Percentiles rank a stretch among this genome's conserved stretches.
Conservation (phyloP, 2,888 invertebrate genomes). For the Macropis europaea region DNA sequence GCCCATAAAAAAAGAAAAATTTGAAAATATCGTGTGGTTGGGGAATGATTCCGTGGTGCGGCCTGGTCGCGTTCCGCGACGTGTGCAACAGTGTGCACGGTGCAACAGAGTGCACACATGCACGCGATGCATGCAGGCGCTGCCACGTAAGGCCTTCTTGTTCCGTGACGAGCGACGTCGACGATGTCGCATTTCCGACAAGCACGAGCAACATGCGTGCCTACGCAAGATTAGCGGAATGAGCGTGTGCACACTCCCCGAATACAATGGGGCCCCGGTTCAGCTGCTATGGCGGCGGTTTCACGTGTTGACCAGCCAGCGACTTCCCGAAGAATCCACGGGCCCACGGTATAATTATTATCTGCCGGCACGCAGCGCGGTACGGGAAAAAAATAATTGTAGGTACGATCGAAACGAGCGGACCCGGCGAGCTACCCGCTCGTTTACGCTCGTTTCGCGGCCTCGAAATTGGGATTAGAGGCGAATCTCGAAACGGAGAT, state of each 20-base stretch:
- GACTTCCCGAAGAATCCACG: conserved; percentile 49
- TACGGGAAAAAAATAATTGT: conserved; percentile 34
- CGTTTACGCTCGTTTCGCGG: background rate
- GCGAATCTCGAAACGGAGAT: background rate
- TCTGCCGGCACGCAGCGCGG: conserved; percentile 40
- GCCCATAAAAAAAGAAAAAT: background rate
- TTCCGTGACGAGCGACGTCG: conserved; percentile 65
- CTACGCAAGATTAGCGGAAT: conserved; percentile 66
- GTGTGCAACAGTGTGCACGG: background rate
- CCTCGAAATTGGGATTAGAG: conserved; percentile 21
- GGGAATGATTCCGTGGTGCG: conserved; percentile 14
- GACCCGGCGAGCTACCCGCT: background rate
- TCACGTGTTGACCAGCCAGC: conserved; percentile 13
- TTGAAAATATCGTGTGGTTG: conserved; percentile 27
- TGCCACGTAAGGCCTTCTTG: conserved; percentile 56
- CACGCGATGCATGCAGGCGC: conserved; percentile 17
- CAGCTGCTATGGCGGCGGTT: conserved; percentile 1
- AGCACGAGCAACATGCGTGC: conserved; percentile 64
- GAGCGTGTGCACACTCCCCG: conserved; percentile 37
- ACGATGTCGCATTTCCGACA: conserved; percentile 66
- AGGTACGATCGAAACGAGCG: conserved; percentile 28
- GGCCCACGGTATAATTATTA: conserved; percentile 45
- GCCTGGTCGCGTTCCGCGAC: background rate
- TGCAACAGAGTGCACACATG: background rate
- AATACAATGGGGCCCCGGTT: conserved; percentile 33